Evolutionary conservation across 2,797 vertebrate genomes (phyloP).

Genomic region (Ctenochaetus hawaiiensis): DNA sequence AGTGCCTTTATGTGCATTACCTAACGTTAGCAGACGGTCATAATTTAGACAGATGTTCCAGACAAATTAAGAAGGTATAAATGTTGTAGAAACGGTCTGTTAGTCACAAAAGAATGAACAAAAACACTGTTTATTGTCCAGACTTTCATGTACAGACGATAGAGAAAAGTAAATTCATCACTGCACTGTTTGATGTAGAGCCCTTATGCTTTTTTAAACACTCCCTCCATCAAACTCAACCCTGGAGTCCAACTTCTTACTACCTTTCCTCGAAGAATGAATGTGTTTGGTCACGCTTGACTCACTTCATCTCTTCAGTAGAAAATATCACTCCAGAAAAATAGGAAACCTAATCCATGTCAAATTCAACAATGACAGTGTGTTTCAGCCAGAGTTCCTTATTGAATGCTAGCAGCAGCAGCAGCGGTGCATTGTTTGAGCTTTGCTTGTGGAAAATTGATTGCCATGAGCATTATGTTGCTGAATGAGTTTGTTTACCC

Average conservation of each 20-base stretch:
- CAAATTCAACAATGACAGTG: slow-evolving; percentile 64
- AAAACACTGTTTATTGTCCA: background rate
- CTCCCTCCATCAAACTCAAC: slow-evolving; percentile 21
- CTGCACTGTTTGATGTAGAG: slow-evolving; percentile 1
- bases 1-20: slow-evolving; percentile 1
- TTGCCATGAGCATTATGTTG: slow-evolving; percentile 79
- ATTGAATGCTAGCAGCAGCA: slow-evolving; percentile 59
- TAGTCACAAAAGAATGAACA: background rate
- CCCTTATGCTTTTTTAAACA: background rate
- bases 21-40: slow-evolving; percentile 1
- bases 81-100: slow-evolving; percentile 1
- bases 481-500: slow-evolving; percentile 83
- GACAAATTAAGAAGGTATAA: slow-evolving; percentile 3
- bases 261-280: slow-evolving; percentile 20
- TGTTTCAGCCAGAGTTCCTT: slow-evolving; percentile 58
- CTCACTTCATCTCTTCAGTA: slow-evolving; percentile 24
- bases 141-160: background rate
- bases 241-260: slow-evolving; percentile 14
- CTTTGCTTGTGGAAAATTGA: slow-evolving; percentile 77
- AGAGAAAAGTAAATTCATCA: background rate
- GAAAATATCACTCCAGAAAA: slow-evolving; percentile 38
- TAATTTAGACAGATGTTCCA: slow-evolving; percentile 23
- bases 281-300: slow-evolving; percentile 24
- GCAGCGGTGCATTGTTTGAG: slow-evolving; percentile 72
- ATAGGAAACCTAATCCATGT: slow-evolving; percentile 62